Evolutionary conservation across 2,113 vertebrate genomes (phyloP).

Genomic region (Sinosuthora webbiana): DNA sequence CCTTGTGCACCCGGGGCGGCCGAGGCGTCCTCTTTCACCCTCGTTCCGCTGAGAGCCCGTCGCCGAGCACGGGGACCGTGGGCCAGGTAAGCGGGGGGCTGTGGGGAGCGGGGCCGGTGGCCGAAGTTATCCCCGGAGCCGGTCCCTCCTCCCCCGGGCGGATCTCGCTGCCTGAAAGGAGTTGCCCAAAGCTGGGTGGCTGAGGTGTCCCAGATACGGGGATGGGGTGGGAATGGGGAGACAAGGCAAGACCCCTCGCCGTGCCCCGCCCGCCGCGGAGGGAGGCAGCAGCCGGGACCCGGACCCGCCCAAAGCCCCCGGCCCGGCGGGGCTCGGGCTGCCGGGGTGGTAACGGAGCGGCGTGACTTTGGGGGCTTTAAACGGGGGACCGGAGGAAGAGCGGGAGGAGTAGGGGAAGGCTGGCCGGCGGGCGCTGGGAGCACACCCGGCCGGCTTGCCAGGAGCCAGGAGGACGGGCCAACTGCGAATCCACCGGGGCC

Average conservation of each 20-base stretch:
- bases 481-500: background rate
- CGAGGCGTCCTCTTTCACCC: background rate
- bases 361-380: background rate
- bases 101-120: background rate
- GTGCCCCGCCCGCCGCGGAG: background rate
- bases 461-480: background rate
- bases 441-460: background rate
- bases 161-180: background rate
- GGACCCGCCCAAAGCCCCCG: background rate
- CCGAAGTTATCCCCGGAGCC: background rate
- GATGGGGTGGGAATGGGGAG: accelerated
- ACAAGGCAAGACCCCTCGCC: background rate
- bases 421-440: background rate
- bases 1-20: background rate
- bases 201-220: too few species aligned
- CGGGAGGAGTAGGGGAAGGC: too few species aligned
- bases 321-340: background rate
- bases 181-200: background rate
- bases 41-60: background rate
- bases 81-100: conserved; percentile 4
- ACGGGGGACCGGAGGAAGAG: background rate
- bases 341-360: background rate
- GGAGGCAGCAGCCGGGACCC: background rate
- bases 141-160: background rate
- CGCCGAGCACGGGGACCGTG: background rate